Percentiles rank a stretch among this genome's conserved stretches.
Evolutionary conservation across 2,797 vertebrate genomes (phyloP).

Genomic region (Sarcophilus harrisii): DNA sequence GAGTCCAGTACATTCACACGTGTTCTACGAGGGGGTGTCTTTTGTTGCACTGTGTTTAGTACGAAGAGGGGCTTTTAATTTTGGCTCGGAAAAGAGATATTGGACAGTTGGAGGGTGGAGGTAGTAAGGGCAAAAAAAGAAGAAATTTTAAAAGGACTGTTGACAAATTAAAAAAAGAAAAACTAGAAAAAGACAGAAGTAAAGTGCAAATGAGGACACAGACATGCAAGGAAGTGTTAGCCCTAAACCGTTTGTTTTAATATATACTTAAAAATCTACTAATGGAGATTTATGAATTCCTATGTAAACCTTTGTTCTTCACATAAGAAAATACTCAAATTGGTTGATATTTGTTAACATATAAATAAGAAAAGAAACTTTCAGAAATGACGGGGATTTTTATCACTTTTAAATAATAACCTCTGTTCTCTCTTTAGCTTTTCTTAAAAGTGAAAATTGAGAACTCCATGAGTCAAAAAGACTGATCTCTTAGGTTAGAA

Average conservation of each 20-base stretch:
- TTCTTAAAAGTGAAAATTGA: not conserved
- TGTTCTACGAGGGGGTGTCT: fast-evolving
- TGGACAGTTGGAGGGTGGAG: not conserved
- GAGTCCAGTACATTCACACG: fast-evolving
- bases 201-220: not conserved
- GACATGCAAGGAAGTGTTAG: not conserved
- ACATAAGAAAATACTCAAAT: not conserved
- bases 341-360: not conserved
- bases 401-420: not conserved
- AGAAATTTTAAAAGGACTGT: not conserved
- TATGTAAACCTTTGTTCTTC: not conserved
- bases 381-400: not conserved
- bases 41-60: not conserved
- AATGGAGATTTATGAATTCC: not conserved
- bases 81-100: not conserved
- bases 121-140: not conserved
- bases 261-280: not conserved
- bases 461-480: not conserved
- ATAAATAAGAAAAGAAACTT: not conserved
- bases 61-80: not conserved
- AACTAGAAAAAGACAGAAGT: not conserved
- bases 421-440: not conserved
- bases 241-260: not conserved
- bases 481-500: not conserved
- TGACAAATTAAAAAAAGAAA: not conserved